Conservation (phyloP, 2,113 vertebrate genomes). For the Silurus glanis region DNA sequence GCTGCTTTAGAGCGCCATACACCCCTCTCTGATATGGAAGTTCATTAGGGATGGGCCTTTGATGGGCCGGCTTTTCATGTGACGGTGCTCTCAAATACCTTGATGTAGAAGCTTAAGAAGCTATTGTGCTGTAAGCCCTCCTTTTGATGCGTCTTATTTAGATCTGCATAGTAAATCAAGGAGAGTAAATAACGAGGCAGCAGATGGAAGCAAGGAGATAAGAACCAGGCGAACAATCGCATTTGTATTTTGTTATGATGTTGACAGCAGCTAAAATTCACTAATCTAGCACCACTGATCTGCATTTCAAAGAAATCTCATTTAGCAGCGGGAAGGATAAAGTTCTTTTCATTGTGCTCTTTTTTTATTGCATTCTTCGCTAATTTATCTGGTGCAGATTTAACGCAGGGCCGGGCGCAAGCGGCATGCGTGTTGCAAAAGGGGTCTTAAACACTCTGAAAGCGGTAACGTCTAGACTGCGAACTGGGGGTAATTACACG, state of each 20-base stretch:
- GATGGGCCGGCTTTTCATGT: constrained; percentile 95
- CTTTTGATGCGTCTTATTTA: constrained; percentile 99
- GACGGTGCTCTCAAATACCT: constrained; percentile 99
- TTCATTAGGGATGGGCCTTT: constrained; percentile 99
- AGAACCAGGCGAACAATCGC: constrained; percentile 95
- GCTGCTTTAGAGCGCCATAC: constrained; percentile 83
- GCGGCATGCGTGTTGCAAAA: constrained; percentile 87
- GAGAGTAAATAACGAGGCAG: constrained; percentile 99
- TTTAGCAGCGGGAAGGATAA: constrained; percentile 99
- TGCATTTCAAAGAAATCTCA: constrained; percentile 99
- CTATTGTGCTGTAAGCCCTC: constrained; percentile 99
- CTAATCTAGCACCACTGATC: constrained; percentile 99
- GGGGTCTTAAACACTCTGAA: constrained; percentile 99
- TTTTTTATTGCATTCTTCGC: constrained; percentile 98
- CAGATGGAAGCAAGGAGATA: constrained; percentile 99
- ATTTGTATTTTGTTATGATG: constrained; percentile 99
- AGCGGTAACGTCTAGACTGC: constrained; percentile 97
- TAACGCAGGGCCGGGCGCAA: constrained; percentile 83
- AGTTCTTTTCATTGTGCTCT: constrained; percentile 96
- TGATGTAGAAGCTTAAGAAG: constrained; percentile 99
- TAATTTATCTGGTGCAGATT: constrained; percentile 99
- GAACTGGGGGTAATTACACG: constrained; percentile 99
- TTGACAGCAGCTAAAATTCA: constrained; percentile 99
- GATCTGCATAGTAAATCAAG: constrained; percentile 99
- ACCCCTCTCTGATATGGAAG: constrained; percentile 92